A percentile compares a stretch with the other conserved stretches of the same genome.
Conservation (phyloP, 2,888 invertebrate genomes). For the Seira musarum region DNA sequence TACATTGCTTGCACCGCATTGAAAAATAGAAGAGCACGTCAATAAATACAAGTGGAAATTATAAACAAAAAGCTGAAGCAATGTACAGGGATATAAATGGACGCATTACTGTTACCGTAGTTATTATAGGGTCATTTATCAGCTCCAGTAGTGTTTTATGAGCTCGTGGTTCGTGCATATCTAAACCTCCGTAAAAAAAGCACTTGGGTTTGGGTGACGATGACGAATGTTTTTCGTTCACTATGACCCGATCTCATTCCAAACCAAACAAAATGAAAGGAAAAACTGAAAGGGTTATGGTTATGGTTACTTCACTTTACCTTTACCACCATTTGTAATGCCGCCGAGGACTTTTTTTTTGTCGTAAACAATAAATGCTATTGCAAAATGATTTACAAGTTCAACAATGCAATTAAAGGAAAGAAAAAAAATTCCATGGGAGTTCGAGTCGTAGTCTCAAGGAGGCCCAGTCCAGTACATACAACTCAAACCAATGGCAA, state of each 20-base stretch:
- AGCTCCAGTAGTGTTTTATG: conserved; percentile 57
- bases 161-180: conserved; percentile 37
- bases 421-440: background rate
- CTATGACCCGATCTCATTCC: too few relatives aligned
- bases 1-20: too few relatives aligned
- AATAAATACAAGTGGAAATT: background rate
- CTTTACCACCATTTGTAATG: background rate
- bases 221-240: too few relatives aligned
- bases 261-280: too few relatives aligned
- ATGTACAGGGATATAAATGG: background rate
- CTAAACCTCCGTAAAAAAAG: conserved; percentile 15
- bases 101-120: background rate
- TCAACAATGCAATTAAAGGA: background rate
- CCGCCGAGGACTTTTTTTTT: background rate
- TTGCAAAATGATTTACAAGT: conserved; percentile 4
- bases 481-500: too few relatives aligned
- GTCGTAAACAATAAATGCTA: background rate
- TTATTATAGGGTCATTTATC: conserved; percentile 23
- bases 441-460: background rate
- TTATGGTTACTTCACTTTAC: background rate
- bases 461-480: background rate
- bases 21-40: background rate
- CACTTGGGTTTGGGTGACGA: background rate
- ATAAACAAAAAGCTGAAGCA: background rate
- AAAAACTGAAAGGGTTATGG: background rate